A percentile compares a stretch with the other conserved stretches of the same genome.
Evolutionary conservation across 2,113 vertebrate species (phyloP).

Genomic region (Hoplias malabaricus): DNA sequence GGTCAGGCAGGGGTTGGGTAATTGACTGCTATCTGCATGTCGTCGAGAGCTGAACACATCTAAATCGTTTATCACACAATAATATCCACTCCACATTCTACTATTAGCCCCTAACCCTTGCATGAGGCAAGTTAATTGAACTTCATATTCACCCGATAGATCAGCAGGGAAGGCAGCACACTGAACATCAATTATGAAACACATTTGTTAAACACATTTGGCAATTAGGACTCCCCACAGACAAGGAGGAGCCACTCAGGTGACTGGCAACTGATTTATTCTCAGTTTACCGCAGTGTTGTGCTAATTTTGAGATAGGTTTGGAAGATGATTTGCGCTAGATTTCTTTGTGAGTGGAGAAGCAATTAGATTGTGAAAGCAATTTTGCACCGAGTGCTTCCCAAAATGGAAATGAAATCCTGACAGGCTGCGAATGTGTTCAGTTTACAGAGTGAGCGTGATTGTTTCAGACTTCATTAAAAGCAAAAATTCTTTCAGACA

Average conservation of each 20-base stretch:
- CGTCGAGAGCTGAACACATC: conserved; percentile 23
- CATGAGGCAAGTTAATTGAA: conserved; percentile 47
- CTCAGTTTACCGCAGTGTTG: background rate
- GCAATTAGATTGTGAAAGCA: background rate
- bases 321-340: background rate
- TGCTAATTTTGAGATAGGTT: background rate
- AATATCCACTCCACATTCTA: conserved; percentile 35
- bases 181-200: conserved; percentile 3
- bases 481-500: no score
- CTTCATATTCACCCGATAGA: conserved; percentile 9
- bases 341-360: background rate
- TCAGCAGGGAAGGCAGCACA: background rate
- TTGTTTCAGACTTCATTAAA: background rate
- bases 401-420: background rate
- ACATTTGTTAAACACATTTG: background rate
- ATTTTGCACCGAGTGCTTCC: background rate
- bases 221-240: background rate
- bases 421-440: background rate
- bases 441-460: background rate
- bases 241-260: background rate
- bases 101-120: conserved; percentile 40
- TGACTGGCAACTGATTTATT: background rate
- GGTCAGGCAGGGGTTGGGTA: conserved; percentile 39
- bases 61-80: conserved; percentile 42
- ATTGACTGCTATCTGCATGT: conserved; percentile 31